These are phyloP conservation scores for Antheraea pernyi DNA, from an alignment of 1,140 invertebrate species.

Conservation along the genomic window DNA sequence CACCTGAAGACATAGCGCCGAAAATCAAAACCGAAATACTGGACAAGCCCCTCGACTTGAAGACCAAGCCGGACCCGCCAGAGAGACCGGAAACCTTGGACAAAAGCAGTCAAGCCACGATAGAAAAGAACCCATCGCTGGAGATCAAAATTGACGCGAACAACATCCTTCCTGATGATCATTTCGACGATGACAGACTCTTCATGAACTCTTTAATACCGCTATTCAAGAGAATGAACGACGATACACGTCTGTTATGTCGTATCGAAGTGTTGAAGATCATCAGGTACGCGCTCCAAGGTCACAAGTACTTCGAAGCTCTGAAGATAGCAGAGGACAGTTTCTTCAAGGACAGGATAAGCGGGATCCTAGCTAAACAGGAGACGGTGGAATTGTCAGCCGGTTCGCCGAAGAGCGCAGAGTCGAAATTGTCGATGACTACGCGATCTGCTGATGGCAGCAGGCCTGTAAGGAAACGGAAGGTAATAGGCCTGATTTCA, in stretches of 20 bases:
- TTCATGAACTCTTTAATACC: slow-evolving; percentile 71
- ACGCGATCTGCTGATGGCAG: slow-evolving; percentile 64
- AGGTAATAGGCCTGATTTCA: too few relatives aligned
- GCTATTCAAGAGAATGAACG: slow-evolving; percentile 68
- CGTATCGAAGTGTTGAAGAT: slow-evolving; percentile 68
- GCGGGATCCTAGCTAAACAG: slow-evolving; percentile 45
- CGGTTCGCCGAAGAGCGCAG: slow-evolving; percentile 24
- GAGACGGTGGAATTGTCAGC: slow-evolving; percentile 30
- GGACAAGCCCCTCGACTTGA: slow-evolving; percentile 60
- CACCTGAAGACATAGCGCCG: slow-evolving; percentile 51
- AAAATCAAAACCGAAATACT: slow-evolving; percentile 47
- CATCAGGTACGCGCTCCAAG: slow-evolving; percentile 62
- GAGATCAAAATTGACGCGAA: slow-evolving; percentile 67
- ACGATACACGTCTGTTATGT: slow-evolving; percentile 61
- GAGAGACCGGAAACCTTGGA: slow-evolving; percentile 50
- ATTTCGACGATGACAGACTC: slow-evolving; percentile 64
- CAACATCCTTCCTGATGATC: slow-evolving; percentile 59
- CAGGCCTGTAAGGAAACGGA: slow-evolving; percentile 59
- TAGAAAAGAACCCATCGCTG: slow-evolving; percentile 40
- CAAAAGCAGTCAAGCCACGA: slow-evolving; percentile 51
- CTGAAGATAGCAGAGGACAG: slow-evolving; percentile 54
- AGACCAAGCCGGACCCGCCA: slow-evolving; percentile 49
- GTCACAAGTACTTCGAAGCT: slow-evolving; percentile 58
- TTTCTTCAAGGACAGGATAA: slow-evolving; percentile 50
- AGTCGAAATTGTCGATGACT: slow-evolving; percentile 58